These are phyloP conservation scores for Cyclura pinguis DNA, from an alignment of 2,797 vertebrate genomes.

Conservation along the genomic window DNA sequence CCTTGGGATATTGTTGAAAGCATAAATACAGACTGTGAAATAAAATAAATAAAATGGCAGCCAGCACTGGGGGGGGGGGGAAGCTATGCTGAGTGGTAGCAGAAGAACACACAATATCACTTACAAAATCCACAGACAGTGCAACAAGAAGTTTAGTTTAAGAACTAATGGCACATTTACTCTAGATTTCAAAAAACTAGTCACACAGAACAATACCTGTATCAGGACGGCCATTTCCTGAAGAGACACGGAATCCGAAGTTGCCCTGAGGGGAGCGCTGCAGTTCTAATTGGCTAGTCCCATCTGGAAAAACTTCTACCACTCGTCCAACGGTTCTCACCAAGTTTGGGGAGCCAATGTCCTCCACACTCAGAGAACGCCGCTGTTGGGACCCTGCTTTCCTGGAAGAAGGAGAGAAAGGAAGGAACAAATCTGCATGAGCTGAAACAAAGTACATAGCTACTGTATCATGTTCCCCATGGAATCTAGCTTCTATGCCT, in stretches of 20 bases:
- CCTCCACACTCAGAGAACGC: constrained; percentile 85
- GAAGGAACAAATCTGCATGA: not conserved
- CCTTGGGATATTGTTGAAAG: not conserved
- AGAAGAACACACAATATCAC: not conserved
- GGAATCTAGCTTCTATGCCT: not conserved
- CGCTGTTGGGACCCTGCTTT: constrained; percentile 63
- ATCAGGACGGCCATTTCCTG: constrained; percentile 90
- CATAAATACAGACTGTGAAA: not conserved
- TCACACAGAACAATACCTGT: constrained; percentile 82
- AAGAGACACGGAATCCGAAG: constrained; percentile 92
- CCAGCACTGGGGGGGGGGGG: no score
- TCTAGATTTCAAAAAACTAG: not conserved
- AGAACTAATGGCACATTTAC: not conserved
- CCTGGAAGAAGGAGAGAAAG: constrained; percentile 37
- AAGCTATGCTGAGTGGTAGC: not conserved
- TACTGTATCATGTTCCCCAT: not conserved
- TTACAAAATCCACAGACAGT: not conserved
- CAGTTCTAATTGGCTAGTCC: constrained; percentile 90
- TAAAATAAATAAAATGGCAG: not conserved
- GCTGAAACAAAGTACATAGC: not conserved
- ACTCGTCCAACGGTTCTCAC: constrained; percentile 85
- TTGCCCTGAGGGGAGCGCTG: constrained; percentile 84
- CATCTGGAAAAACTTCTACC: constrained; percentile 89
- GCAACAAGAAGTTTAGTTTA: not conserved
- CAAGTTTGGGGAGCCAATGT: constrained; percentile 81